Base-by-base conservation (phyloP, 2,888 invertebrate genomes). In the Odontothrips loti region DNA sequence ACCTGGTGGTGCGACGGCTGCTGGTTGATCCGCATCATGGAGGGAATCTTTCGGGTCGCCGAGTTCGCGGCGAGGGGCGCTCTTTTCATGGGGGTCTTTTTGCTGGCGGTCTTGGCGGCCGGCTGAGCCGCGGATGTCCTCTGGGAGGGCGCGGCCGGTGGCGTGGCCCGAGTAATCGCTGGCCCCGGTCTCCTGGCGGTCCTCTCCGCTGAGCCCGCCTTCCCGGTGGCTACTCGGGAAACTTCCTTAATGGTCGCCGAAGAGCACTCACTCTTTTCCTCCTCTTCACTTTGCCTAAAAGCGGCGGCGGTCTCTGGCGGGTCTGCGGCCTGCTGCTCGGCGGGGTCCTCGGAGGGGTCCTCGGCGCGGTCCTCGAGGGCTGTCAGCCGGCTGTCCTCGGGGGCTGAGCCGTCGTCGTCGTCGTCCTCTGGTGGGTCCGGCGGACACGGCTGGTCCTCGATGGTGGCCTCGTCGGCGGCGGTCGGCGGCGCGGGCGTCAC, bases 21-120 rank as follows among this genome's bases (percentile, higher is more conserved):
- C 68, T 75, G 68, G 68, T 75, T 75, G 68, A 75, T 75, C 23
- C 68, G 68, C 68, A 75, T 75, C 68, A 75, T 75, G 68, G 68
- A n/a, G 17, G 58, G n/a, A 17, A 15, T 58, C 58, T n/a, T 75
- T 6, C 23, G 23, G 23, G 68, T 23, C 3, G 68, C 10, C 68
- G 23, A 12, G 68, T 6, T 23, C 23, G 23, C 27, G 68, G 68
- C 27, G 68, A 75, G 68, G 23, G 68, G 68, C 68, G 27, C 68
- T 27, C 12, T 75, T 23, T 27, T 23, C 68, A 75, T 75, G 68
- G 68, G 27, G 68, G 10, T 23, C 68, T 68, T 27, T 75, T 27
- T 75, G 68, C 27, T 12, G 68, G 68, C 10, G 68, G 23, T 23
- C 23, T 23, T 75, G 27, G 20, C 17, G 58, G 27, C 27, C 68